phyloP scores from a whole-genome alignment of 1,140 invertebrate species.

The Drosophila pandora region DNA sequence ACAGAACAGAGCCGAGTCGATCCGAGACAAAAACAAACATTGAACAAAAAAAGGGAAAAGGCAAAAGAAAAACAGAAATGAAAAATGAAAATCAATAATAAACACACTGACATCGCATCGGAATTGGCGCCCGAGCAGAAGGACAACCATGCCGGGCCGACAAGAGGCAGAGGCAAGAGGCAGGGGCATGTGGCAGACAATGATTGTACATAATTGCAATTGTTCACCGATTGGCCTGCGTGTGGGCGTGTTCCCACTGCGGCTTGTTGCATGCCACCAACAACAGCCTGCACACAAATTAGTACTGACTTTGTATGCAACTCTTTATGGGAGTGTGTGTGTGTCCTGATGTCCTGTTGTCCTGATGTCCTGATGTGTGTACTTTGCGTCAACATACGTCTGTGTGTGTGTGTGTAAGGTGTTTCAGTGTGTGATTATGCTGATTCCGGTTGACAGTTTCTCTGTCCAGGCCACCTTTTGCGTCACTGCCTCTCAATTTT shows the following conservation, averaged over 20 bases:
- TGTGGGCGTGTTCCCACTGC: constrained; percentile 35
- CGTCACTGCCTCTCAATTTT: constrained; percentile 18
- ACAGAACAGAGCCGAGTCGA: not conserved
- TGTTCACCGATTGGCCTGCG: constrained; percentile 53
- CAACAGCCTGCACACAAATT: constrained; percentile 39
- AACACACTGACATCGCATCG: constrained; percentile 22
- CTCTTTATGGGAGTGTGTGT: constrained; percentile 6
- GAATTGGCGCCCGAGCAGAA: constrained; percentile 9
- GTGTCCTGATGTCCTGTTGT: not conserved
- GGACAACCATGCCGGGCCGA: not conserved
- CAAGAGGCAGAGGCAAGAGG: not conserved
- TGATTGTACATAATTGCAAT: constrained; percentile 58
- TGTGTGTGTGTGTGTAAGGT: not conserved
- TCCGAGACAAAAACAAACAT: constrained; percentile 22
- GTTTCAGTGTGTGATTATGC: constrained; percentile 9
- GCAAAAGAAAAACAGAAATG: constrained; percentile 23
- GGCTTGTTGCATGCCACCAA: constrained; percentile 51
- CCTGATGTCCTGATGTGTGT: not conserved
- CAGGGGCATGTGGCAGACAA: constrained; percentile 22
- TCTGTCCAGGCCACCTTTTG: constrained; percentile 4
- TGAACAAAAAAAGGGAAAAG: not conserved
- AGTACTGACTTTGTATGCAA: constrained; percentile 11
- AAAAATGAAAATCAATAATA: constrained; percentile 60
- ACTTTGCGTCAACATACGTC: not conserved
- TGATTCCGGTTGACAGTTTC: constrained; percentile 25